These are phyloP conservation scores for Octomys mimax DNA, from an alignment of 2,797 vertebrate genomes.

Conservation along the genomic window DNA sequence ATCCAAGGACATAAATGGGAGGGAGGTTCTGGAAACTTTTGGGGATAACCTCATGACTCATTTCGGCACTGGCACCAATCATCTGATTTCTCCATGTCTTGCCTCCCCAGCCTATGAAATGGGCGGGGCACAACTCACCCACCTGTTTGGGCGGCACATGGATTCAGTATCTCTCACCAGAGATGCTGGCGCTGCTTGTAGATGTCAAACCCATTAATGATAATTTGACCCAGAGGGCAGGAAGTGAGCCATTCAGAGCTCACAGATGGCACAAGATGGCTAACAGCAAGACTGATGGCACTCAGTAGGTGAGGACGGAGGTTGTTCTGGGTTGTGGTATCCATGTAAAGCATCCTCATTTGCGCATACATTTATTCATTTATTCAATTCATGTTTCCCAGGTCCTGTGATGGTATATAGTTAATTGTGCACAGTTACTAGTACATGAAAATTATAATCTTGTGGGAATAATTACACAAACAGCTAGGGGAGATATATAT, in stretches of 20 bases:
- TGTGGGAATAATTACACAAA: not conserved
- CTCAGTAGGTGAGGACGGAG: not conserved
- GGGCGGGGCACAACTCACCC: constrained; percentile 50
- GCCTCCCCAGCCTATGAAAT: constrained; percentile 28
- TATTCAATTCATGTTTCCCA: not conserved
- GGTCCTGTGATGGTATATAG: not conserved
- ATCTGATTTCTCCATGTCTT: constrained; percentile 36
- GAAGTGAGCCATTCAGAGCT: constrained; percentile 72
- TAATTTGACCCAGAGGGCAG: not conserved
- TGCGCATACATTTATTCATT: not conserved
- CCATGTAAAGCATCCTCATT: not conserved
- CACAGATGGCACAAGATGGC: not conserved
- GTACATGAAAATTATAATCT: not conserved
- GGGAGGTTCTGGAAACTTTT: not conserved
- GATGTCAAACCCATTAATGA: constrained; percentile 77
- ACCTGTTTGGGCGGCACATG: constrained; percentile 61
- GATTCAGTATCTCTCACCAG: constrained; percentile 49
- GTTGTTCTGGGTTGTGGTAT: not conserved
- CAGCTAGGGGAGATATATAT: not conserved
- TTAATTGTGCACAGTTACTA: not conserved
- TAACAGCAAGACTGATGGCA: not conserved
- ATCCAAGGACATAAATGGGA: constrained; percentile 41
- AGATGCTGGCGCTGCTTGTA: not conserved
- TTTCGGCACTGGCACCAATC: constrained; percentile 37
- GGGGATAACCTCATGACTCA: constrained; percentile 70